These are phyloP conservation scores for Philereme transversata DNA, from an alignment of 2,888 invertebrate genomes.

Conservation along the genomic window DNA sequence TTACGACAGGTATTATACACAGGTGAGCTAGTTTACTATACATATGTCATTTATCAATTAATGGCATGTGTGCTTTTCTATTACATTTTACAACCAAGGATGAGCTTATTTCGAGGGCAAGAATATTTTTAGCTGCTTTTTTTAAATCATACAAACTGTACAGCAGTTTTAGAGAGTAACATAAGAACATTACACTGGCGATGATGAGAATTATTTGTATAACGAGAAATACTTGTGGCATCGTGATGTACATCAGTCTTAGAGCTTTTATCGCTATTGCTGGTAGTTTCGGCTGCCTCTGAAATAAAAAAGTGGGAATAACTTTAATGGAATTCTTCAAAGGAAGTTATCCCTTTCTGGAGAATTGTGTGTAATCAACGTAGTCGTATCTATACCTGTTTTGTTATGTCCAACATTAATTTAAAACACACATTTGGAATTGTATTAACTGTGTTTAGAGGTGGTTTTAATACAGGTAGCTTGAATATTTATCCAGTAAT, in stretches of 20 bases:
- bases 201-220: conserved; percentile 22
- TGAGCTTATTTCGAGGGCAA: conserved; percentile 7
- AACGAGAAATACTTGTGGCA: conserved; percentile 24
- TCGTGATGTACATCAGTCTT: conserved; percentile 36
- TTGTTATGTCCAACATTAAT: too few species aligned
- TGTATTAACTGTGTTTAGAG: too few species aligned
- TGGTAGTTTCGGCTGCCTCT: conserved; percentile 39
- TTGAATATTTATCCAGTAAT: too few species aligned
- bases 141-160: conserved; percentile 11
- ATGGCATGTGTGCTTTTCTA: conserved; percentile 23
- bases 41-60: conserved; percentile 18
- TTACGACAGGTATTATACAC: too few species aligned
- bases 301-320: conserved; percentile 20
- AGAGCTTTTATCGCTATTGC: conserved; percentile 33
- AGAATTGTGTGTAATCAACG: too few species aligned
- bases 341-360: too few species aligned
- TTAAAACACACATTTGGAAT: too few species aligned
- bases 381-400: too few species aligned
- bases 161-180: conserved; percentile 19
- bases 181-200: conserved; percentile 10
- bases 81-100: conserved; percentile 4
- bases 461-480: too few species aligned
- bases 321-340: too few species aligned
- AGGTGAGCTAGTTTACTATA: neutral
- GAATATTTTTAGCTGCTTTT: conserved; percentile 13